These are phyloP conservation scores for Amblyopsis rosae DNA, from an alignment of 2,113 vertebrate genomes.

Conservation along the genomic window DNA sequence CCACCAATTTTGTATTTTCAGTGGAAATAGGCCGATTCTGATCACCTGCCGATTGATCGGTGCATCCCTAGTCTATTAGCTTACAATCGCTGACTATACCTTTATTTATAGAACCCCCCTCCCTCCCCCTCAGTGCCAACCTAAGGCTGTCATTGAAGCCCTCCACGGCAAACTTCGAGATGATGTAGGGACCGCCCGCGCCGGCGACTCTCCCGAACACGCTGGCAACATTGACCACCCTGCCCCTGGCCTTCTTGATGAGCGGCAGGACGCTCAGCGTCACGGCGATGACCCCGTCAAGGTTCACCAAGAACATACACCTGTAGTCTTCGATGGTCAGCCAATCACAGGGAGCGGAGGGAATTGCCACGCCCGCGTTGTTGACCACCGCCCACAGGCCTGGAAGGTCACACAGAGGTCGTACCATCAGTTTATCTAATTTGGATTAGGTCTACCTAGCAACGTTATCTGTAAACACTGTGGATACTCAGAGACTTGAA, in stretches of 20 bases:
- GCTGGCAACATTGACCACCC: slow-evolving; percentile 81
- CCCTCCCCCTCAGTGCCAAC: slow-evolving; percentile 52
- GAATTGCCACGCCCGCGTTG: slow-evolving; percentile 77
- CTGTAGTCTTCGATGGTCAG: slow-evolving; percentile 80
- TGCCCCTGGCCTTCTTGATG: slow-evolving; percentile 81
- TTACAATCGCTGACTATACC: background rate
- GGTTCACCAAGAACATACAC: slow-evolving; percentile 76
- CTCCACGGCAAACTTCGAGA: slow-evolving; percentile 82
- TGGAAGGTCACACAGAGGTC: slow-evolving; percentile 35
- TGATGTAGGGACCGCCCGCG: slow-evolving; percentile 72
- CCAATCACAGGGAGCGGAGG: slow-evolving; percentile 77
- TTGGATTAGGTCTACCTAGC: no score
- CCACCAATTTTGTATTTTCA: no score
- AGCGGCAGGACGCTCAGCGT: slow-evolving; percentile 83
- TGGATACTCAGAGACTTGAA: no score
- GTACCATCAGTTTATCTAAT: background rate
- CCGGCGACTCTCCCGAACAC: slow-evolving; percentile 75
- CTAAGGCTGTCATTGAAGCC: slow-evolving; percentile 81
- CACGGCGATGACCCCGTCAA: slow-evolving; percentile 80
- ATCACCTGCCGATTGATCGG: background rate
- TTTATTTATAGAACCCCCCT: background rate
- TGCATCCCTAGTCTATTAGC: no score
- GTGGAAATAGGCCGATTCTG: no score
- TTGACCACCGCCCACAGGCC: slow-evolving; percentile 84
- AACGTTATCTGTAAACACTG: no score